Percentiles rank a stretch among this genome's conserved stretches.
These are phyloP conservation scores for Drosophila emarginata DNA, from an alignment of 2,888 invertebrate species.

Conservation along the genomic window DNA sequence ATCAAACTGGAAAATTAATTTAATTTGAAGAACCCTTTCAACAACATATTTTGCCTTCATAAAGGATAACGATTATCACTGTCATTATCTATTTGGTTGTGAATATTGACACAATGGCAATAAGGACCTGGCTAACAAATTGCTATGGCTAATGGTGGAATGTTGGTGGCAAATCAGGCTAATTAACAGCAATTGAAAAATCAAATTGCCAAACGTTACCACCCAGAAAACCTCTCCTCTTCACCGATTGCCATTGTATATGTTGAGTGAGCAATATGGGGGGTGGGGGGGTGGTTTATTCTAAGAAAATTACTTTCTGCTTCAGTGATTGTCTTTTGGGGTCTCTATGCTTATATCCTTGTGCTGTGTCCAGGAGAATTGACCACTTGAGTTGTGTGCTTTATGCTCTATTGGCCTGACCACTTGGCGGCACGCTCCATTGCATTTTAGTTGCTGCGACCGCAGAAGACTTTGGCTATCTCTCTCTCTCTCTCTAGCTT, in stretches of 20 bases:
- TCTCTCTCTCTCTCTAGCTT: too few relatives aligned
- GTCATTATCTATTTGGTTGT: conserved; percentile 50
- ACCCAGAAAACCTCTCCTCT: conserved; percentile 19
- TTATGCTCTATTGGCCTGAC: conserved; percentile 72
- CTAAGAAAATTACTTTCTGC: conserved; percentile 61
- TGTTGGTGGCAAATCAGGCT: conserved; percentile 38
- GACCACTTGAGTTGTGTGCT: conserved; percentile 73
- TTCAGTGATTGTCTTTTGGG: conserved; percentile 57
- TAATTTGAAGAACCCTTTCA: not conserved
- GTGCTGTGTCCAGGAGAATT: conserved; percentile 42
- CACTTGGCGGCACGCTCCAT: conserved; percentile 65
- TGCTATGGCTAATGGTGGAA: conserved; percentile 62
- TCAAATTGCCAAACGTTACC: conserved; percentile 54
- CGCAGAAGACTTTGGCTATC: conserved; percentile 40
- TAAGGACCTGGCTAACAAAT: conserved; percentile 18
- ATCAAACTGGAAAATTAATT: too few relatives aligned
- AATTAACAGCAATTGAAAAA: conserved; percentile 77
- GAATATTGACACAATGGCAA: too few relatives aligned
- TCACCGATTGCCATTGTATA: conserved; percentile 3
- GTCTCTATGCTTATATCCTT: conserved; percentile 14
- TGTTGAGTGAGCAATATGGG: conserved; percentile 7
- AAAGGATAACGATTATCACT: conserved; percentile 58
- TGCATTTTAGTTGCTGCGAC: conserved; percentile 65
- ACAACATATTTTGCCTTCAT: too few relatives aligned
- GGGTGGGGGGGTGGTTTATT: conserved; percentile 46